Evolutionary conservation across 2,888 invertebrate genomes (phyloP), one percentile per base, ranked within the genome.

Genomic region (Nezara viridula): DNA sequence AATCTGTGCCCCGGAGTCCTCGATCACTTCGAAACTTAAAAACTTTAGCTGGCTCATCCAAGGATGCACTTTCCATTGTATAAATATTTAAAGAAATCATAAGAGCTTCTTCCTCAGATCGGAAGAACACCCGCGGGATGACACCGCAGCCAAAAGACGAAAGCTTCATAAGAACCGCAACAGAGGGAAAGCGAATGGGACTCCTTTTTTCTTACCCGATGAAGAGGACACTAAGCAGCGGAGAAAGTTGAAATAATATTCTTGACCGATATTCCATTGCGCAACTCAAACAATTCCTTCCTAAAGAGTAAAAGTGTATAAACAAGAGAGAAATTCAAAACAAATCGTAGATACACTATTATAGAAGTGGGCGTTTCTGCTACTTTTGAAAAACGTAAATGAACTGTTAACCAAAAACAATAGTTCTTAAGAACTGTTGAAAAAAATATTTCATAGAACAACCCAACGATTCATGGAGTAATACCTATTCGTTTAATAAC

Each of bases 81-180:
- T 37, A 73, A 73, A 73, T 73, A 73, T 73, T 73, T 73, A 37
- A 37, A 73, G 66, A 73, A 73, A 73, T 37, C 32, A 16, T 73
- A 32, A 2, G 66, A 37, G 32, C 32, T 19, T 37, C 32, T 73
- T 32, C 3, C 66, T 73, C 19, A 19, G 66, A 37, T 73, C 32
- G 66, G 66, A 32, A 73, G 66, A 32, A 60, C 14, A 27, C 19
- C 66, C 32, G 19, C 6, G 21, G 66, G 66, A 73, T 73, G 66
- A 73, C 66, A 73, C 32, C 32, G 66, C 66, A 73, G 32, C 66
- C 16, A 24, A 5, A 32, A 21, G 32, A 73, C 66, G 66, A 73
- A 73, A 73, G 32, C 66, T 73, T 37, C 19, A 37, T 19, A 73
- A 73, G 66, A 73, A 73, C 66, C 66, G 21, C 66, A 73, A 73